These are phyloP conservation scores for Asarcornis scutulata DNA, from an alignment of 2,113 vertebrate genomes.

Conservation along the genomic window DNA sequence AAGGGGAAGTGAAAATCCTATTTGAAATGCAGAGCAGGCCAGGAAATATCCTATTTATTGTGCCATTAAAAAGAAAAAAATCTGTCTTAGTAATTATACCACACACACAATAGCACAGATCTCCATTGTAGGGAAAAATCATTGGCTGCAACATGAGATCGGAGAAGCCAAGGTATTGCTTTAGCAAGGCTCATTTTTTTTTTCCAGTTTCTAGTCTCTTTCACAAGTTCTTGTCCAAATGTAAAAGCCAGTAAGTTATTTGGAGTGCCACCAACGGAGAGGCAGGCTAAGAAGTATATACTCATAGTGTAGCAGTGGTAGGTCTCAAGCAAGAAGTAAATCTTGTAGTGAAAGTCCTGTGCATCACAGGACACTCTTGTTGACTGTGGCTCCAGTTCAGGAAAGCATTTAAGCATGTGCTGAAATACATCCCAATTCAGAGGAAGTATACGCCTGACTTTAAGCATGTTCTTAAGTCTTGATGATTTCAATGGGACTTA, in stretches of 20 bases:
- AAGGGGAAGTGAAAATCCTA: slow-evolving; percentile 69
- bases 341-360: neutral
- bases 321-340: slow-evolving; percentile 48
- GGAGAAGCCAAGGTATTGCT: slow-evolving; percentile 43
- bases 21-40: slow-evolving; percentile 39
- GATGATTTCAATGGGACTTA: slow-evolving; percentile 42
- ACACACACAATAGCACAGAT: slow-evolving; percentile 65
- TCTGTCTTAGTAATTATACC: slow-evolving; percentile 52
- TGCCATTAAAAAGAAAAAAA: slow-evolving; percentile 33
- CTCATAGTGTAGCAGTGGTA: neutral
- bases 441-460: slow-evolving; percentile 44
- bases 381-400: slow-evolving; percentile 48
- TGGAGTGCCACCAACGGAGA: slow-evolving; percentile 53
- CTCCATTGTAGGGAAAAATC: slow-evolving; percentile 36
- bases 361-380: slow-evolving; percentile 3
- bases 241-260: slow-evolving; percentile 40
- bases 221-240: slow-evolving; percentile 24
- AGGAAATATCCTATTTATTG: slow-evolving; percentile 75
- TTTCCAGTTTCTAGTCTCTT: slow-evolving; percentile 1
- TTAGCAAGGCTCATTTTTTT: neutral
- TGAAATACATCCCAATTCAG: slow-evolving; percentile 51
- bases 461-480: slow-evolving; percentile 50
- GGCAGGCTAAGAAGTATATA: neutral
- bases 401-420: slow-evolving; percentile 59
- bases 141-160: slow-evolving; percentile 39